Conservation (phyloP, 1,140 invertebrate species). For the Phymastichus coffea region DNA sequence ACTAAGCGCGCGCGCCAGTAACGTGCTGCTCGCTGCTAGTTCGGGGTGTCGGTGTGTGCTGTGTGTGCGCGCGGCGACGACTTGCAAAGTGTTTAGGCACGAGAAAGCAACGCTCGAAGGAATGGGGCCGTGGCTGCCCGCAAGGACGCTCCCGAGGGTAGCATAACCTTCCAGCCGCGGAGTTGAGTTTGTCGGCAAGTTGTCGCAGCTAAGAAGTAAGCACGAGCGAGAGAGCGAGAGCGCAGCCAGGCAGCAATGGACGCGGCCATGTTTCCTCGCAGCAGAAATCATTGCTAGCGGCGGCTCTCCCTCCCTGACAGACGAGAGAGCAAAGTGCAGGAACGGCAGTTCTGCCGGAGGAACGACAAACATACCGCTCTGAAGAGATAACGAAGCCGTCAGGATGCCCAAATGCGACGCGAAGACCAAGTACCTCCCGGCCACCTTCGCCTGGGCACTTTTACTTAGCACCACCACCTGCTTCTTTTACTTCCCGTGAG, state of each 20-base stretch:
- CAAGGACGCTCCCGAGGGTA: too few species aligned
- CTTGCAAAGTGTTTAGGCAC: too few species aligned
- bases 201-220: not conserved
- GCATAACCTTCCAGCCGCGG: too few species aligned
- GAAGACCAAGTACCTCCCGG: constrained; percentile 91
- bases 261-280: constrained; percentile 55
- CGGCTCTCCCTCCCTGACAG: too few species aligned
- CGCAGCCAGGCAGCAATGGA: constrained; percentile 39
- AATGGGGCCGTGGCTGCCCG: too few species aligned
- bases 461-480: constrained; percentile 85
- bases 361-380: not conserved
- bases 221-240: not conserved
- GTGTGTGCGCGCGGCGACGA: too few species aligned
- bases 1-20: too few species aligned
- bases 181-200: too few species aligned
- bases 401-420: constrained; percentile 92
- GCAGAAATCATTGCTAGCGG: constrained; percentile 50
- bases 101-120: too few species aligned
- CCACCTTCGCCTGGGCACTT: constrained; percentile 93
- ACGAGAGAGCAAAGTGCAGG: too few species aligned
- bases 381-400: constrained; percentile 30
- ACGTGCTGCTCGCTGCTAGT: too few species aligned
- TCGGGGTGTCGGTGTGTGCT: too few species aligned
- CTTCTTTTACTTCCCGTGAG: constrained; percentile 97
- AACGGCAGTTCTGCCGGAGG: not conserved